phyloP scores from a whole-genome alignment of 1,140 invertebrate genomes.

The Amyelois transitella region DNA sequence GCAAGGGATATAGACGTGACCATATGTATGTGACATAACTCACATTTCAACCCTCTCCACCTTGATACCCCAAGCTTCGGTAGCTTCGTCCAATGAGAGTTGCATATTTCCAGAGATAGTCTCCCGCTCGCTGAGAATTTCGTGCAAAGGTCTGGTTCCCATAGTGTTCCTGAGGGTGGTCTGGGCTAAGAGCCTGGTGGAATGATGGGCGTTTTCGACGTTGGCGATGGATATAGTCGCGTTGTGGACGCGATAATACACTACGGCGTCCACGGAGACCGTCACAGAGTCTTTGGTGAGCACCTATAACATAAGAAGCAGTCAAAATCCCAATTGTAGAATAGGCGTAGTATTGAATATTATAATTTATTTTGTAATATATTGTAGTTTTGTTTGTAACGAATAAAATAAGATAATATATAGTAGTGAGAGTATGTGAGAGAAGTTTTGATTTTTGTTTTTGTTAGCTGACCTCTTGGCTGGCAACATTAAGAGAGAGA shows the following conservation, averaged over 20 bases:
- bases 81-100: slow-evolving; percentile 90
- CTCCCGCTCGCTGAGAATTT: slow-evolving; percentile 96
- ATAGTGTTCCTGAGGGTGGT: slow-evolving; percentile 96
- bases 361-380: too few species aligned
- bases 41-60: slow-evolving; percentile 97
- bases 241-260: slow-evolving; percentile 95
- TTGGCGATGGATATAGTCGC: slow-evolving; percentile 97
- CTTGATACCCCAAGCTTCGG: slow-evolving; percentile 97
- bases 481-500: too few species aligned
- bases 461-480: too few species aligned
- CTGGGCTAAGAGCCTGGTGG: slow-evolving; percentile 90
- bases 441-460: too few species aligned
- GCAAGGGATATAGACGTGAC: too few species aligned
- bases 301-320: slow-evolving; percentile 80
- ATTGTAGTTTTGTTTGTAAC: too few species aligned
- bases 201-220: slow-evolving; percentile 96
- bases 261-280: slow-evolving; percentile 94
- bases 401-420: too few species aligned
- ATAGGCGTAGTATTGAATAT: too few species aligned
- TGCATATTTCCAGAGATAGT: slow-evolving; percentile 93
- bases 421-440: too few species aligned
- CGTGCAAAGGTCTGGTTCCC: slow-evolving; percentile 94
- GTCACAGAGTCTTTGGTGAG: slow-evolving; percentile 96
- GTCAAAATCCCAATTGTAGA: too few species aligned
- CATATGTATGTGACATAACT: slow-evolving; percentile 54